Conservation (phyloP, 2,797 vertebrate genomes). For the Myotis planiceps region DNA sequence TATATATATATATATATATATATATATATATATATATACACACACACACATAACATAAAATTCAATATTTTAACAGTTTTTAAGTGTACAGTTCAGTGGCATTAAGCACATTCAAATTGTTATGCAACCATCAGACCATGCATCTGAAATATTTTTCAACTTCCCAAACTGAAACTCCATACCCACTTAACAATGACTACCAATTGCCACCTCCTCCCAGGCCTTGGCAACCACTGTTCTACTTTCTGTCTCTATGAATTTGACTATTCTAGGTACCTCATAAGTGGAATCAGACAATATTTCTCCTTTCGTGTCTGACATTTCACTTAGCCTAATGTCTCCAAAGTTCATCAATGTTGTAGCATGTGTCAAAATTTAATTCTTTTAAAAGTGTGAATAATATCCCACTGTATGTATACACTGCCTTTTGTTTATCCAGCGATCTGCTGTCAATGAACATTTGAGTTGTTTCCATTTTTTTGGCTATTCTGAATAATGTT, state of each 20-base stretch:
- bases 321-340: background rate
- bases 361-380: background rate
- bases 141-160: background rate
- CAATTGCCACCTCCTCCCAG: background rate
- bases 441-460: background rate
- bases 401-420: background rate
- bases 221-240: background rate
- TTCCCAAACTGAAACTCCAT: background rate
- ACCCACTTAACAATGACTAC: background rate
- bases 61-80: background rate
- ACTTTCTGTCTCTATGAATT: background rate
- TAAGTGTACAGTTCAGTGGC: background rate
- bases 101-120: background rate
- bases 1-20: no score
- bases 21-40: no score
- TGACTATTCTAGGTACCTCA: background rate
- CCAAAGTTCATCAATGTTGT: background rate
- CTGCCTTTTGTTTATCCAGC: background rate
- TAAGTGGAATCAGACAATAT: background rate
- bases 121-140: background rate
- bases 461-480: background rate
- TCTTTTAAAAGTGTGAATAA: background rate
- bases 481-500: background rate
- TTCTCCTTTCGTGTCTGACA: background rate
- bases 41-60: background rate